Evolutionary conservation across 2,888 invertebrate species (phyloP).

Genomic region (Ophion ellenae): DNA sequence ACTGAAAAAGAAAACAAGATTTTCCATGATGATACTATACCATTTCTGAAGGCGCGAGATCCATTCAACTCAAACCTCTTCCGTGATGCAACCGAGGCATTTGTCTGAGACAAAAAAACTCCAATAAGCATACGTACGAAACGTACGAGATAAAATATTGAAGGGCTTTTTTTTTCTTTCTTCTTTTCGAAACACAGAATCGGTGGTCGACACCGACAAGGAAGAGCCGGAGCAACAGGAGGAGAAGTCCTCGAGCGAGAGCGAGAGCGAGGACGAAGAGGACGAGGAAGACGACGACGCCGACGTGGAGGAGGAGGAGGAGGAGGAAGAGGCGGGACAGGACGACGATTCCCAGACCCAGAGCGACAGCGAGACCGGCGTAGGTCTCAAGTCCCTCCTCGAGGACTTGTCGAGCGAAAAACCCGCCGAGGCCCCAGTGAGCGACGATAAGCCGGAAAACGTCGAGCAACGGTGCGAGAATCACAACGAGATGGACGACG

Average conservation of each 20-base stretch:
- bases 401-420: conserved; percentile 84
- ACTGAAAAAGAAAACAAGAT: not conserved
- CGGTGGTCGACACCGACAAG: conserved; percentile 75
- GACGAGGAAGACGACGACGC: conserved; percentile 70
- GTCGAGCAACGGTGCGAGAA: conserved; percentile 85
- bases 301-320: conserved; percentile 78
- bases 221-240: conserved; percentile 79
- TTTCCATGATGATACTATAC: conserved; percentile 78
- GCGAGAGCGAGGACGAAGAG: conserved; percentile 80
- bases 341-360: conserved; percentile 76
- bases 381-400: conserved; percentile 86
- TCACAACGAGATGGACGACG: conserved; percentile 93
- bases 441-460: conserved; percentile 68
- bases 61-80: conserved; percentile 77
- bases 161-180: not conserved
- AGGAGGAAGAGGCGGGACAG: conserved; percentile 78
- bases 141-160: not conserved
- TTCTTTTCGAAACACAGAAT: conserved; percentile 47
- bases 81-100: conserved; percentile 80
- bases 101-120: conserved; percentile 77
- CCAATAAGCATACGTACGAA: conserved; percentile 19
- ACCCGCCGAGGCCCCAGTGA: conserved; percentile 61
- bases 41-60: conserved; percentile 77
- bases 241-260: conserved; percentile 78
- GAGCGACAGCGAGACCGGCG: conserved; percentile 83